Conservation (phyloP, 2,888 invertebrate species). For the Mactromeris polynyma region DNA sequence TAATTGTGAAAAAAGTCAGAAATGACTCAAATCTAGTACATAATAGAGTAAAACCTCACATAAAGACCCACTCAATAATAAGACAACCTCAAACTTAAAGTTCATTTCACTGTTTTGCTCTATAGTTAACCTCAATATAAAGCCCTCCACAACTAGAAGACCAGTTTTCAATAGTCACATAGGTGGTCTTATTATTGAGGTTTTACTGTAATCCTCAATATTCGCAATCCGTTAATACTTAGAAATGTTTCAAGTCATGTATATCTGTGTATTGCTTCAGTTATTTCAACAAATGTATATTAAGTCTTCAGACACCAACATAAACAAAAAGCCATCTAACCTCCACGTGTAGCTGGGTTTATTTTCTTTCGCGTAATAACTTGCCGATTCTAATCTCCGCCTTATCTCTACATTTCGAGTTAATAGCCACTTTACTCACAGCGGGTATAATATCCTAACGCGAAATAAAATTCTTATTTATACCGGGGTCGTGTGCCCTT, state of each 20-base stretch:
- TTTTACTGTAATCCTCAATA: too few species aligned
- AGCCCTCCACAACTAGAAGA: too few species aligned
- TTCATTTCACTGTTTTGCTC: too few species aligned
- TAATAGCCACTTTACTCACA: slow-evolving; percentile 71
- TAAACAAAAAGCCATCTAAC: not conserved
- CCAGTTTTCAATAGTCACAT: too few species aligned
- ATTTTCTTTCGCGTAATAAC: slow-evolving; percentile 71
- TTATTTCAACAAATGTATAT: slow-evolving; percentile 7
- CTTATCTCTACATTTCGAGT: slow-evolving; percentile 62
- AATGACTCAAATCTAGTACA: too few species aligned
- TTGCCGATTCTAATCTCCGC: slow-evolving; percentile 65
- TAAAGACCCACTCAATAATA: too few species aligned
- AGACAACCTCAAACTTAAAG: too few species aligned
- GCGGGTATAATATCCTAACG: slow-evolving; percentile 65
- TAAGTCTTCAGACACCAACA: not conserved
- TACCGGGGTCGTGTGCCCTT: slow-evolving; percentile 63
- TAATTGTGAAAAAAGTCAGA: too few species aligned
- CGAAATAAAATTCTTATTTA: slow-evolving; percentile 71
- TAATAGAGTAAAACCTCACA: too few species aligned
- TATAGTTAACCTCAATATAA: too few species aligned
- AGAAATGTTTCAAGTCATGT: not conserved
- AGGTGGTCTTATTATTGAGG: too few species aligned
- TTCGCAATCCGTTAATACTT: too few species aligned
- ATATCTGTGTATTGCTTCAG: not conserved
- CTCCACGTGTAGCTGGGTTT: slow-evolving; percentile 63